Base-by-base conservation (phyloP, 2,797 vertebrate genomes). In the Pangasius sanitwongsei region DNA sequence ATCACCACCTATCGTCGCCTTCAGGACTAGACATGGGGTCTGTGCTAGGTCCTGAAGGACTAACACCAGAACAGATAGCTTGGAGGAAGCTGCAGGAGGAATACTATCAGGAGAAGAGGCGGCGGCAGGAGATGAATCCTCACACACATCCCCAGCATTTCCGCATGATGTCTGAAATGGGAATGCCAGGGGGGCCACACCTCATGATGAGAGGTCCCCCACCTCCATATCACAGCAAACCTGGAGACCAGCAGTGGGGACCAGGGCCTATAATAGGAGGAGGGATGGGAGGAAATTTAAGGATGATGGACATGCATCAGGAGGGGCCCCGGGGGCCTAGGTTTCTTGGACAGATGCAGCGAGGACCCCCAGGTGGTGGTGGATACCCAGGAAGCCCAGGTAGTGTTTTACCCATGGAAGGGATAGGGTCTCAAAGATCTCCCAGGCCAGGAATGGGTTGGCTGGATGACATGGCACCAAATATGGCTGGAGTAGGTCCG, bases 61-160 rank as follows among this genome's bases (percentile, higher is more conserved):
- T 98, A 89, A 98, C 98, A 0, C 97, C 97, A 0, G 98, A 99
- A 90, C 99, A 99, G 91, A 96, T 98, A 91, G 99, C 98, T 67
- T 99, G 99, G 99, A 96, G 98, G 90, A 99, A 99, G 93, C 91
- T 99, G 90, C 98, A 99, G 94, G 98, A 99, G 74, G 99, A 99
- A 89, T 99, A 98, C 92, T 99, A 99, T 0, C 97, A 98, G 89
- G 98, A 99, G 89, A 99, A 99, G 92, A 95, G 98, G 48, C 95
- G 98, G 41, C 98, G 98, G 72, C 98, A 99, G 91, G 98, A 99
- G 85, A 97, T 96, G 4, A 96, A 96, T 88, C 95, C 95, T 6
- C 91, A 94, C 13, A 80, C 93, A 25, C 95, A 96, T 89, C 93
- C 94, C 0, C 96, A 97, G 91, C 95, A 96, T 93, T 96, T 96